Evolutionary conservation across 2,113 vertebrate species (phyloP), one percentile per base, ranked within the genome.

Genomic region (Plecotus auritus): DNA sequence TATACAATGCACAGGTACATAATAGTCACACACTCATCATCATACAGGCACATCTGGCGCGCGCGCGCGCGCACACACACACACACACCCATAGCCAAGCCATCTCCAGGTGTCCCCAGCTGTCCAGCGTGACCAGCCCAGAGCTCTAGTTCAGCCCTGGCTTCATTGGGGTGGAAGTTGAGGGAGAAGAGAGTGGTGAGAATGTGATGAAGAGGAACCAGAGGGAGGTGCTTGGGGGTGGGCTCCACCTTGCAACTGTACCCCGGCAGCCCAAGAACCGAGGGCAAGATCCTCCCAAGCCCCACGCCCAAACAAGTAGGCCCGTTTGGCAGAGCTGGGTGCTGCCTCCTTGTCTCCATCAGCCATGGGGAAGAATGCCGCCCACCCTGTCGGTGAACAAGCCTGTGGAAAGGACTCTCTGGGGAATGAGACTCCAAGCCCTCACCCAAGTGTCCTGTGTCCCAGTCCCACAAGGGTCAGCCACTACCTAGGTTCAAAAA

Each of bases 31-130:
- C 10, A 30, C 4, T 12, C 54, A 32, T 37, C 22, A 61, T 42
- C 70, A 81, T 59, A 72, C 67, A n/a, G n/a, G 7, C 26, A 49
- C 7, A n/a, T 35, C 0, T 5, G n/a, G 72, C 35, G 37, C 37
- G 4, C 40, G 17, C 45, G 72, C 35, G 37, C 37, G 4, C 40
- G 17, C 45, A 23, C 8, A 0, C 0, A 22, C 54, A 7, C 2
- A 1, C 5, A 32, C 56, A 49, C 0, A 0, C 9, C 11, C 13
- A 47, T 3, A 5, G 2, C 7, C 35, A n/a, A 28, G 56, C 22
- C 23, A 5, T n/a, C 22, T 85, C 59, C 23, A 28, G 42, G 16
- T 90, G 59, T 61, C 66, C 37, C 59, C 45, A 26, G 26, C 40
- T 72, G 59, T 88, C 35, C 35, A 23, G 69, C 61, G 45, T 23